Percentiles rank a stretch among this genome's conserved stretches.
Evolutionary conservation across 1,140 invertebrate genomes (phyloP).

Genomic region (Cotesia vestalis): DNA sequence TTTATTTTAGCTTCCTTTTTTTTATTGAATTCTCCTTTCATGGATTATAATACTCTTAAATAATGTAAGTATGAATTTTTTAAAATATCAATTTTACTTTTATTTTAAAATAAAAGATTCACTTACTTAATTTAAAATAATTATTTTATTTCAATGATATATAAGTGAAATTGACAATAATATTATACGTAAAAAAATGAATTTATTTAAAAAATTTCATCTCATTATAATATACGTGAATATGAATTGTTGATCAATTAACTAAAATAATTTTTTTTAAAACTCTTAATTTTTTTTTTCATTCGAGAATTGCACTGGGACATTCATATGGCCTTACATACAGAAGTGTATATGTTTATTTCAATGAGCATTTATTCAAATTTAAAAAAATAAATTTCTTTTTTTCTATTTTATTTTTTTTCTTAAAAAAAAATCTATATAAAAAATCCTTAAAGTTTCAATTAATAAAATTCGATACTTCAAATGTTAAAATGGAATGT

Average conservation of each 20-base stretch:
- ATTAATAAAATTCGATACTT: background rate
- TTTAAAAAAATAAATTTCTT: too few relatives aligned
- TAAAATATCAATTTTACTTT: too few relatives aligned
- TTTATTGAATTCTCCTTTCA: too few relatives aligned
- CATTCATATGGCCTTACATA: constrained; percentile 4
- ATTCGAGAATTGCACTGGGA: background rate
- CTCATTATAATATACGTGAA: background rate
- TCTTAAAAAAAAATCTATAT: background rate
- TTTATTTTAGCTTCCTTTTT: background rate
- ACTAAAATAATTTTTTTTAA: background rate
- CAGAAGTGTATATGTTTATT: background rate
- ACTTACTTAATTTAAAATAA: background rate
- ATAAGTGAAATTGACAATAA: constrained; percentile 11
- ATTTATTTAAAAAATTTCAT: constrained; percentile 17
- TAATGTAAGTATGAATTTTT: too few relatives aligned
- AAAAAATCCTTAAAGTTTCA: background rate
- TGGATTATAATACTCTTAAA: too few relatives aligned
- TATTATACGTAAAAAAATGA: constrained; percentile 24
- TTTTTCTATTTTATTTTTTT: background rate
- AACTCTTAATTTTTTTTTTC: background rate
- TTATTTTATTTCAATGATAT: constrained; percentile 27
- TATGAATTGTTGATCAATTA: background rate
- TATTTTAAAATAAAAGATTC: background rate
- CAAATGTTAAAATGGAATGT: constrained; percentile 7
- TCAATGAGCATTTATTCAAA: background rate